These are phyloP conservation scores for Lota lota DNA, from an alignment of 2,113 vertebrate species.

Conservation along the genomic window DNA sequence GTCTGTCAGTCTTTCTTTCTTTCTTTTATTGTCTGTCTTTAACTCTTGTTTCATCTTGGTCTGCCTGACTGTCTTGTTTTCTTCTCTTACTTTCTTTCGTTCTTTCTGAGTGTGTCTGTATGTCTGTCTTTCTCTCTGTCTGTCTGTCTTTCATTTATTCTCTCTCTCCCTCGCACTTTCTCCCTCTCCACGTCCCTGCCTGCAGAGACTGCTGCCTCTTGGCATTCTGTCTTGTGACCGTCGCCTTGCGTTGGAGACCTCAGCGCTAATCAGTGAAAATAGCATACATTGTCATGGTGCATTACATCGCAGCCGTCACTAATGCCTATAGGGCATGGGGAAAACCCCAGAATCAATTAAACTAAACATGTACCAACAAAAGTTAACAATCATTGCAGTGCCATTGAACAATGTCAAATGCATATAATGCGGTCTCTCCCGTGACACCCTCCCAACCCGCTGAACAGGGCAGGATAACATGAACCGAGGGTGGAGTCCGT, in stretches of 20 bases:
- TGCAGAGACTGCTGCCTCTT: background rate
- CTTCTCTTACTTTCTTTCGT: too few relatives aligned
- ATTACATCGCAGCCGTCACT: background rate
- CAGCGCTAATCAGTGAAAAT: slow-evolving; percentile 5
- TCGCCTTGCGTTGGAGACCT: background rate
- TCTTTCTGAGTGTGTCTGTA: too few relatives aligned
- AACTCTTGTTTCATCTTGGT: too few relatives aligned
- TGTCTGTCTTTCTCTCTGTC: too few relatives aligned
- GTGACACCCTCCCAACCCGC: slow-evolving; percentile 25
- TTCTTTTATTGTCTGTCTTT: too few relatives aligned
- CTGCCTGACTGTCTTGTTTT: too few relatives aligned
- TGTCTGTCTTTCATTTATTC: too few relatives aligned
- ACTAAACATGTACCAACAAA: background rate
- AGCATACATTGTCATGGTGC: background rate
- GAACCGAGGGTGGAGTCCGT: slow-evolving; percentile 64
- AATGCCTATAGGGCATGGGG: background rate
- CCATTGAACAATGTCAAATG: slow-evolving; percentile 12
- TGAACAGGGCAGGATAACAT: slow-evolving; percentile 44
- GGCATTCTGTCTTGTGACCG: background rate
- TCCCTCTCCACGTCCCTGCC: background rate
- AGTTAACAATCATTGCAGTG: background rate
- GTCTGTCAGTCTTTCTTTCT: too few relatives aligned
- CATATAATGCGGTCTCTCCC: slow-evolving; percentile 8
- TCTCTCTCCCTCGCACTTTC: background rate
- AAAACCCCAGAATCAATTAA: background rate